These are phyloP conservation scores for Charanyca ferruginea DNA, from an alignment of 2,888 invertebrate species.

Conservation along the genomic window DNA sequence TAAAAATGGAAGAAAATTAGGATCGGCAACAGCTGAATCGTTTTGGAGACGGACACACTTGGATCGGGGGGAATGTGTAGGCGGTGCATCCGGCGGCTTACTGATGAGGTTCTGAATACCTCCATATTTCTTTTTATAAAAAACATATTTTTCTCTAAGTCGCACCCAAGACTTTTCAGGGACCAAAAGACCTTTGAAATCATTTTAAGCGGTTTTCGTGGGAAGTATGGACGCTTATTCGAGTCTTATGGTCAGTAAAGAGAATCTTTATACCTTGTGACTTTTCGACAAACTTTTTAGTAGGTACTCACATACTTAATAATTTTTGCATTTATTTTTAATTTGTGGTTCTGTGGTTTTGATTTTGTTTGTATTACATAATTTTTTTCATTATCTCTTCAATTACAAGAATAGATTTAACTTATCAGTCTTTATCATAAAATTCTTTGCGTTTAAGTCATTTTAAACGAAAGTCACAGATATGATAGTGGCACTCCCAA, in stretches of 20 bases:
- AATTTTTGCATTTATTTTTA: too few relatives aligned
- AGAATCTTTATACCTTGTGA: background rate
- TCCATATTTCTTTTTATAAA: background rate
- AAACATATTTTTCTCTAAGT: background rate
- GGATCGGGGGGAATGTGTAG: slow-evolving; percentile 9
- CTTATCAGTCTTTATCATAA: slow-evolving; percentile 40
- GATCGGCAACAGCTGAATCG: slow-evolving; percentile 10
- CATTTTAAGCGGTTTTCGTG: background rate
- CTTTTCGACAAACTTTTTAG: background rate
- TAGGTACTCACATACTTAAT: too few relatives aligned
- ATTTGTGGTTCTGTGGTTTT: background rate
- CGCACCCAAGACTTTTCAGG: too few relatives aligned
- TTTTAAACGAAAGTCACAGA: slow-evolving; percentile 49
- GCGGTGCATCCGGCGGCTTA: background rate
- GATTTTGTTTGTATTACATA: slow-evolving; percentile 3
- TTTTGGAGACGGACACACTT: slow-evolving; percentile 3
- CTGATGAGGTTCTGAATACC: background rate
- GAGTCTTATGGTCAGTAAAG: background rate
- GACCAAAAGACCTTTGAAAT: too few relatives aligned
- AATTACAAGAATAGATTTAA: slow-evolving; percentile 14
- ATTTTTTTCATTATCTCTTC: slow-evolving; percentile 2
- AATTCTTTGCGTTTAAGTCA: slow-evolving; percentile 30
- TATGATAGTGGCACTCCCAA: slow-evolving; percentile 57
- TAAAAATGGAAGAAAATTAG: slow-evolving; percentile 32
- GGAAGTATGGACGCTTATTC: background rate